phyloP scores from a whole-genome alignment of 2,888 invertebrate species.

The Antheraea yamamai region DNA sequence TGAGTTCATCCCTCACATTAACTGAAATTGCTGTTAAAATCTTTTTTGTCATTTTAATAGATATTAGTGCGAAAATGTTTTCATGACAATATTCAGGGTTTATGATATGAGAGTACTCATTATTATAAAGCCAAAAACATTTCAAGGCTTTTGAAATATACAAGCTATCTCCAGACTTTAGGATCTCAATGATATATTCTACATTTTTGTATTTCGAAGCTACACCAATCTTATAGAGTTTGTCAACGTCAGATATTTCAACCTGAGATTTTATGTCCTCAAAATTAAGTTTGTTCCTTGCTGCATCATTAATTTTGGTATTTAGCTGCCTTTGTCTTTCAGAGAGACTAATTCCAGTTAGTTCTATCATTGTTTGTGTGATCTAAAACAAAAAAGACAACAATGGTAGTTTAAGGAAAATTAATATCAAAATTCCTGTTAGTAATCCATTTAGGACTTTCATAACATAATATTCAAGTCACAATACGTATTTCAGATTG shows the following conservation, averaged over 20 bases:
- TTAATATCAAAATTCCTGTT: too few relatives aligned
- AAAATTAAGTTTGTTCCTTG: constrained; percentile 34
- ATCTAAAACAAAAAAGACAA: constrained; percentile 22
- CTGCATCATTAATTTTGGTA: constrained; percentile 44
- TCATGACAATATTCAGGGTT: constrained; percentile 51
- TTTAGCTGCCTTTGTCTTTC: constrained; percentile 50
- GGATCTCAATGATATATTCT: constrained; percentile 52
- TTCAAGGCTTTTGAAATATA: constrained; percentile 58
- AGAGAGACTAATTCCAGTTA: constrained; percentile 45
- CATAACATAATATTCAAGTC: too few relatives aligned
- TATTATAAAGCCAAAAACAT: constrained; percentile 52
- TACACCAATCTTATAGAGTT: constrained; percentile 60
- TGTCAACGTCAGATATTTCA: constrained; percentile 54
- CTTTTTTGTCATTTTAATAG: constrained; percentile 59
- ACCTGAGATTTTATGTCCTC: constrained; percentile 37
- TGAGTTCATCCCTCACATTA: constrained; percentile 41
- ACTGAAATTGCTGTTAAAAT: constrained; percentile 45
- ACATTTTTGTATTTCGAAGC: constrained; percentile 55
- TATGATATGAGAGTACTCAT: constrained; percentile 45
- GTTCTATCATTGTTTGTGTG: constrained; percentile 43
- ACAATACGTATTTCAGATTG: too few relatives aligned
- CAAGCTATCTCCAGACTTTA: constrained; percentile 58
- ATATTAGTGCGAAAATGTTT: constrained; percentile 59
- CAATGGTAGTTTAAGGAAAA: too few relatives aligned
- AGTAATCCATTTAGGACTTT: too few relatives aligned